These are phyloP conservation scores for Meandrina meandrites DNA, from an alignment of 92 coral and sea anemone species.

Conservation along the genomic window DNA sequence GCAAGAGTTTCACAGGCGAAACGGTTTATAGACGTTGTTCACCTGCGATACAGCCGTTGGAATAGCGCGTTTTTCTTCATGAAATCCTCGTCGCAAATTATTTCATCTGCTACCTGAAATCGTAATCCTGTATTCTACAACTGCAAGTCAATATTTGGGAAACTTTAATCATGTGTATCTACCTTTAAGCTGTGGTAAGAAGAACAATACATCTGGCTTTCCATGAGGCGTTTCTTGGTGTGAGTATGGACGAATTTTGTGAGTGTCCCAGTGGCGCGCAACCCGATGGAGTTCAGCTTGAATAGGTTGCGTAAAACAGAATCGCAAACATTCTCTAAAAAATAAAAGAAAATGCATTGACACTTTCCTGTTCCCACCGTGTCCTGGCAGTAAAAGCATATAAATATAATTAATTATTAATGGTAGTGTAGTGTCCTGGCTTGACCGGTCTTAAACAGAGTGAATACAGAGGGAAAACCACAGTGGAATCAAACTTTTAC, in stretches of 20 bases:
- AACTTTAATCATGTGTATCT: background rate
- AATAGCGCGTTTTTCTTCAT: no score
- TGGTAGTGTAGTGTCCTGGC: no score
- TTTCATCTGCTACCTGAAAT: background rate
- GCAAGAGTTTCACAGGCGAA: no score
- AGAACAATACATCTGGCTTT: conserved; percentile 40
- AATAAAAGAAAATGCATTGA: background rate
- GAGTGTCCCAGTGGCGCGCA: conserved; percentile 43
- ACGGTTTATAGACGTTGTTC: no score
- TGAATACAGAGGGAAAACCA: no score
- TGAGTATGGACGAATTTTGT: conserved; percentile 37
- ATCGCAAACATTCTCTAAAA: conserved; percentile 28
- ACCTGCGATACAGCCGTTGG: no score
- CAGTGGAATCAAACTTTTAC: no score
- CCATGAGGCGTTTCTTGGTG: conserved; percentile 45
- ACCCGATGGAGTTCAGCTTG: conserved; percentile 34
- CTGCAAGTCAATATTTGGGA: background rate
- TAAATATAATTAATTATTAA: no score
- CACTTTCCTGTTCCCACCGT: background rate
- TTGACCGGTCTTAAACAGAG: no score
- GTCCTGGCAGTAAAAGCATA: no score
- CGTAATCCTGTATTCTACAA: background rate
- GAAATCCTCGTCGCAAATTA: background rate
- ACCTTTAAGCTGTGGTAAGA: conserved; percentile 37
- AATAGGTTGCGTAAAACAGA: conserved; percentile 29